Conservation (phyloP, 2,888 invertebrate genomes). For the Frankliniella fusca region DNA sequence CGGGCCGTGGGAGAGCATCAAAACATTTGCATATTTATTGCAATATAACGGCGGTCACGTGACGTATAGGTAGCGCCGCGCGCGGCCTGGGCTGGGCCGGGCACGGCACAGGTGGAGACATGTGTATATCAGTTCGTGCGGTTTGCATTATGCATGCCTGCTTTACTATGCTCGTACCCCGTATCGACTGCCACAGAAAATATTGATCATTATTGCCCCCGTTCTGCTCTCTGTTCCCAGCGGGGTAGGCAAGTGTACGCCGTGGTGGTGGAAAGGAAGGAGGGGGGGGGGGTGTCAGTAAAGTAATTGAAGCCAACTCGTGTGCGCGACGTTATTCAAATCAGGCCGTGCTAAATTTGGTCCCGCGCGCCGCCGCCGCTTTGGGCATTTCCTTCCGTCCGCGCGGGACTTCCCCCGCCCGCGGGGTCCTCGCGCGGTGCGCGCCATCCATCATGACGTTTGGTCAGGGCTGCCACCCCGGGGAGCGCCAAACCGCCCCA, state of each 20-base stretch:
- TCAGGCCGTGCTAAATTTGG: no score
- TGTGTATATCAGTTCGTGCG: conserved; percentile 24
- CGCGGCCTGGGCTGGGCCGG: background rate
- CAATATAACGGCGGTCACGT: conserved; percentile 16
- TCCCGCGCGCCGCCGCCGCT: no score
- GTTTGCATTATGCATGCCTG: conserved; percentile 20
- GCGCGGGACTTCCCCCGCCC: no score
- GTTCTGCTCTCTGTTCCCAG: background rate
- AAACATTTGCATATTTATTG: conserved; percentile 25
- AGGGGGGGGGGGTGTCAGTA: no score
- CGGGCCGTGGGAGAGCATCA: conserved; percentile 16
- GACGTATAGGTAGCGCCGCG: conserved; percentile 16
- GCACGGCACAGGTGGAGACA: conserved; percentile 17
- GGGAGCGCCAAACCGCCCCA: conserved; percentile 3
- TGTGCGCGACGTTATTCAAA: no score
- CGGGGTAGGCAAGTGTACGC: no score
- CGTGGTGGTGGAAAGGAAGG: no score
- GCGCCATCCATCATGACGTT: background rate
- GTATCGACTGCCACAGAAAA: background rate
- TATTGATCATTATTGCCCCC: conserved; percentile 25
- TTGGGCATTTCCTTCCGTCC: no score
- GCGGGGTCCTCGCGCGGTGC: no score
- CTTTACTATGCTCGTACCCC: background rate
- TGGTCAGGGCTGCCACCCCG: conserved; percentile 10
- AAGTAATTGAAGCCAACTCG: no score